Conservation (phyloP, 1,140 invertebrate species). For the Drosophila eugracilis region DNA sequence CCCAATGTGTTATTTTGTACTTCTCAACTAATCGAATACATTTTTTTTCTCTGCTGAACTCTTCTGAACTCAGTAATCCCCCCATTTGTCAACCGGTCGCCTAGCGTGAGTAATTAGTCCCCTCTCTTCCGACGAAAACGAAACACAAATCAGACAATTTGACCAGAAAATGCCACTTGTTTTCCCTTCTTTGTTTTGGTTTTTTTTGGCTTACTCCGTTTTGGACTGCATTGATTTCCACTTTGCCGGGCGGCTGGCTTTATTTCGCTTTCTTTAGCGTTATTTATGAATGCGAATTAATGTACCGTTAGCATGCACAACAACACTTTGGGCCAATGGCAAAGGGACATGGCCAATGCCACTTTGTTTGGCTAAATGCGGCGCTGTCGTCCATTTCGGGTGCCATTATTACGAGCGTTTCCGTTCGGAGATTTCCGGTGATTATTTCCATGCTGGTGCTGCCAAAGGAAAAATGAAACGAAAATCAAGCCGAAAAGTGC, state of each 20-base stretch:
- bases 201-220: slow-evolving; percentile 1
- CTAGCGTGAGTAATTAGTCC: slow-evolving; percentile 36
- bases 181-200: not conserved
- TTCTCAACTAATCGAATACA: too few species aligned
- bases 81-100: slow-evolving; percentile 23
- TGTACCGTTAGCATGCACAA: slow-evolving; percentile 77
- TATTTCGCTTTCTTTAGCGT: slow-evolving; percentile 17
- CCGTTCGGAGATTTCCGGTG: slow-evolving; percentile 78
- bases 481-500: not conserved
- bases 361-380: slow-evolving; percentile 75
- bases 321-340: slow-evolving; percentile 49
- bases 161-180: slow-evolving; percentile 1
- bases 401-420: slow-evolving; percentile 77
- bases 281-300: slow-evolving; percentile 80
- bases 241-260: slow-evolving; percentile 34
- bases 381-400: slow-evolving; percentile 66
- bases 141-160: slow-evolving; percentile 16
- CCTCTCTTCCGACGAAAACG: not conserved
- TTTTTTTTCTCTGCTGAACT: not conserved
- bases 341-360: slow-evolving; percentile 27
- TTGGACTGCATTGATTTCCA: slow-evolving; percentile 72
- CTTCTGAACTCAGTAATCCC: not conserved
- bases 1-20: too few species aligned
- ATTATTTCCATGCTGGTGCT: slow-evolving; percentile 68
- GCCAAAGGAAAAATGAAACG: slow-evolving; percentile 15